Conservation (phyloP, 2,888 invertebrate species). For the Acrobasis consociella region DNA sequence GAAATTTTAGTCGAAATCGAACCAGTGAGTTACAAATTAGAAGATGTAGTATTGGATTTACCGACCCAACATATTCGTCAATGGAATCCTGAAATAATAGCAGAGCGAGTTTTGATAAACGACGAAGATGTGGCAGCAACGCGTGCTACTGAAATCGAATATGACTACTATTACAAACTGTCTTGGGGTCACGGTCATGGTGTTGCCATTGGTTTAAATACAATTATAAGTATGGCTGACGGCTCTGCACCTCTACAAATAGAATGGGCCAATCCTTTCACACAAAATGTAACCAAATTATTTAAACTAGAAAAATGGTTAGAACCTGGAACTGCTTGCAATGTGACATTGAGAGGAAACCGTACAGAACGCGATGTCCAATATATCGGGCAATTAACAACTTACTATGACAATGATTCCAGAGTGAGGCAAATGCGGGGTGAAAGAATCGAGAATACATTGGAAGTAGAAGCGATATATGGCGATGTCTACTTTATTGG, state of each 20-base stretch:
- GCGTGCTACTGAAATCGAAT: constrained; percentile 89
- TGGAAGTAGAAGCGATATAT: constrained; percentile 88
- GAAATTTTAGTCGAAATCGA: constrained; percentile 92
- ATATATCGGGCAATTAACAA: constrained; percentile 87
- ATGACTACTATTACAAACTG: constrained; percentile 86
- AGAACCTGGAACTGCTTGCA: constrained; percentile 90
- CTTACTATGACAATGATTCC: constrained; percentile 85
- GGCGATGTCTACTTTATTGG: constrained; percentile 90
- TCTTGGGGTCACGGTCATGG: constrained; percentile 92
- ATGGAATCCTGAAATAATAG: constrained; percentile 77
- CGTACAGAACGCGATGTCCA: constrained; percentile 88
- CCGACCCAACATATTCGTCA: constrained; percentile 77
- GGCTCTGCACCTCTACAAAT: constrained; percentile 83
- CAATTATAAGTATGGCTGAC: constrained; percentile 83
- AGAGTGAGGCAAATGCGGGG: constrained; percentile 84
- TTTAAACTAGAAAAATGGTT: constrained; percentile 85
- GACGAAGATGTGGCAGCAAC: constrained; percentile 81
- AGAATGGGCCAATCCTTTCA: constrained; percentile 86
- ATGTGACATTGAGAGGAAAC: constrained; percentile 90
- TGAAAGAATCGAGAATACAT: constrained; percentile 84
- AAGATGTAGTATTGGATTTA: constrained; percentile 83
- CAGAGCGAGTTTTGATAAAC: constrained; percentile 77
- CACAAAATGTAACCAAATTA: constrained; percentile 81
- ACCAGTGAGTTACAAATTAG: constrained; percentile 89
- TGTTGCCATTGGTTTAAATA: constrained; percentile 87